Percentiles rank a stretch among this genome's conserved stretches.
These are phyloP conservation scores for Callaeas wilsoni DNA, from an alignment of 2,113 vertebrate genomes.

Conservation along the genomic window DNA sequence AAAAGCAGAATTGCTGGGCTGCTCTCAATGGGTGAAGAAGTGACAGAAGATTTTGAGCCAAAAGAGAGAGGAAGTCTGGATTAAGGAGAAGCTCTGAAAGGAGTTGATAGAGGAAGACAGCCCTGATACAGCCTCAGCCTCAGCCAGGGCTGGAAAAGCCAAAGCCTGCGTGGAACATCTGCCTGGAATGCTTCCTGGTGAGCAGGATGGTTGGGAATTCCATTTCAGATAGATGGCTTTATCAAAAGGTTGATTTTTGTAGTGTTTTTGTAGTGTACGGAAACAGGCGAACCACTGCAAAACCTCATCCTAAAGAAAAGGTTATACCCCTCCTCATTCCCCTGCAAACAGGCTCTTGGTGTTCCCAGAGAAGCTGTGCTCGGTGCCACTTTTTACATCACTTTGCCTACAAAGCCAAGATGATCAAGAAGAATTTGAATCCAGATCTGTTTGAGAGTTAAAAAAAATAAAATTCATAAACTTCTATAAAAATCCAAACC, in stretches of 20 bases:
- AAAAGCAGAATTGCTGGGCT: neutral
- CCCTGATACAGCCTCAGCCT: neutral
- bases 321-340: neutral
- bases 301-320: neutral
- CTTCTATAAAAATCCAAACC: constrained; percentile 1
- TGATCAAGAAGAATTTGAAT: neutral
- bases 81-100: neutral
- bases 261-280: neutral
- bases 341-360: neutral
- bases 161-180: neutral
- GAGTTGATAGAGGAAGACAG: neutral
- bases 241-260: neutral
- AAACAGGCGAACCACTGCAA: neutral
- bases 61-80: neutral
- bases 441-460: neutral
- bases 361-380: neutral
- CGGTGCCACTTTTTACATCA: neutral
- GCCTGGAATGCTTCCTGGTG: neutral
- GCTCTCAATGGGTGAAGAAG: neutral
- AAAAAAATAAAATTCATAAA: neutral
- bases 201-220: neutral
- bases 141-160: neutral
- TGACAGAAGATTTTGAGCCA: neutral
- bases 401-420: neutral
- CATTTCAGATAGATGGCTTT: neutral